Conservation (phyloP, 2,888 invertebrate genomes). For the Augiades crinisus region DNA sequence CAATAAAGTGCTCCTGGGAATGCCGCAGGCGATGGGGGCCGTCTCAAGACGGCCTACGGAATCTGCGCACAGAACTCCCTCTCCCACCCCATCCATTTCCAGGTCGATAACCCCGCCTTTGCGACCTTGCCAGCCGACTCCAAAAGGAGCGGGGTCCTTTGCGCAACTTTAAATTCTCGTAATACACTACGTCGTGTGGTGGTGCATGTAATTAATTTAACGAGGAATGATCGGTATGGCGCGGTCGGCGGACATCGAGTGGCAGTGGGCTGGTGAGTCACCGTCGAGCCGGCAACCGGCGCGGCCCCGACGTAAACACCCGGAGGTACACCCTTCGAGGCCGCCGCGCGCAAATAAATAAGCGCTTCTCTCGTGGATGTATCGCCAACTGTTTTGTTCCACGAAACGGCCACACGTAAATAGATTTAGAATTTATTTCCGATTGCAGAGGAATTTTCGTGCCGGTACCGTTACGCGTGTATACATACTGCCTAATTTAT, state of each 20-base stretch:
- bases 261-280: slow-evolving; percentile 64
- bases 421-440: slow-evolving; percentile 8
- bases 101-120: slow-evolving; percentile 55
- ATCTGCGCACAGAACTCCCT: slow-evolving; percentile 25
- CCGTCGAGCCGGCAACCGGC: slow-evolving; percentile 43
- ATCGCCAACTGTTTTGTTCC: slow-evolving; percentile 24
- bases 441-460: slow-evolving; percentile 15
- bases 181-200: not conserved
- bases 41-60: slow-evolving; percentile 23
- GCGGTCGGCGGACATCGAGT: slow-evolving; percentile 38
- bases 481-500: slow-evolving; percentile 18
- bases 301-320: slow-evolving; percentile 58
- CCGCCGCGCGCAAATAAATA: slow-evolving; percentile 61
- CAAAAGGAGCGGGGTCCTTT: slow-evolving; percentile 27
- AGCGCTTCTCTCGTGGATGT: slow-evolving; percentile 54
- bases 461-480: no score
- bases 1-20: slow-evolving; percentile 47
- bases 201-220: slow-evolving; percentile 28
- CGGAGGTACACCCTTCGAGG: slow-evolving; percentile 56
- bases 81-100: slow-evolving; percentile 43
- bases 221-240: slow-evolving; percentile 41
- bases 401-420: slow-evolving; percentile 4
- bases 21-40: slow-evolving; percentile 39
- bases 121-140: slow-evolving; percentile 48
- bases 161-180: not conserved